phyloP scores from a whole-genome alignment of 2,113 vertebrate species.

The Lipophrys pholis region DNA sequence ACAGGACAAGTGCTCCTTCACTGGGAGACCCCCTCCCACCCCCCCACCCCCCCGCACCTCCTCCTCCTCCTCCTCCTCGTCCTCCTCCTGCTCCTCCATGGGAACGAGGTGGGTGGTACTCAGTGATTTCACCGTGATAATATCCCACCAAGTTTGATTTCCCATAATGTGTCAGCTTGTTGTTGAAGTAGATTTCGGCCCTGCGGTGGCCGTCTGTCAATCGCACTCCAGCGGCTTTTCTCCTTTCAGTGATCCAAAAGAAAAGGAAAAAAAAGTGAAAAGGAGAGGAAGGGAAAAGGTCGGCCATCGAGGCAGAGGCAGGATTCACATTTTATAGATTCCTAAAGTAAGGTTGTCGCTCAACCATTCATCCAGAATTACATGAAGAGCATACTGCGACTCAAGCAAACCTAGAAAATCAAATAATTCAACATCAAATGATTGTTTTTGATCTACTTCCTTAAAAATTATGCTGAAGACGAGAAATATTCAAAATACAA shows the following conservation, averaged over 20 bases:
- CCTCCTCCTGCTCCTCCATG: conserved; percentile 58
- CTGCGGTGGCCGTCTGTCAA: conserved; percentile 69
- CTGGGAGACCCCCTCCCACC: conserved; percentile 45
- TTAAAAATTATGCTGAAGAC: too few relatives aligned
- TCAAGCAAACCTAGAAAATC: too few relatives aligned
- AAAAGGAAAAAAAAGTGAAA: background rate
- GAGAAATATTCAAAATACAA: too few relatives aligned
- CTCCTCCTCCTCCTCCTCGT: conserved; percentile 26
- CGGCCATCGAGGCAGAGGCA: conserved; percentile 28
- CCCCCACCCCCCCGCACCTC: conserved; percentile 42
- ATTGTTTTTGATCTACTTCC: too few relatives aligned
- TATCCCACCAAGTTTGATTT: conserved; percentile 76
- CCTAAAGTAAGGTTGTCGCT: conserved; percentile 30
- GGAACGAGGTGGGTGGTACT: conserved; percentile 78
- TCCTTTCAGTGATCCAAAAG: conserved; percentile 14
- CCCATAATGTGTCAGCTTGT: conserved; percentile 76
- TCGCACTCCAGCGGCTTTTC: conserved; percentile 37
- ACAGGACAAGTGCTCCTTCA: conserved; percentile 79
- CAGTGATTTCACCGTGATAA: conserved; percentile 67
- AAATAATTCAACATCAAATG: too few relatives aligned
- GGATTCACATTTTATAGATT: conserved; percentile 28
- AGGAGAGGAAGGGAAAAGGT: background rate
- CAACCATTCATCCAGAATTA: too few relatives aligned
- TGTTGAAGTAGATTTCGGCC: conserved; percentile 75
- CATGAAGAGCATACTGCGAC: too few relatives aligned